Conservation (phyloP, 2,797 vertebrate species). For the Parambassis ranga region DNA sequence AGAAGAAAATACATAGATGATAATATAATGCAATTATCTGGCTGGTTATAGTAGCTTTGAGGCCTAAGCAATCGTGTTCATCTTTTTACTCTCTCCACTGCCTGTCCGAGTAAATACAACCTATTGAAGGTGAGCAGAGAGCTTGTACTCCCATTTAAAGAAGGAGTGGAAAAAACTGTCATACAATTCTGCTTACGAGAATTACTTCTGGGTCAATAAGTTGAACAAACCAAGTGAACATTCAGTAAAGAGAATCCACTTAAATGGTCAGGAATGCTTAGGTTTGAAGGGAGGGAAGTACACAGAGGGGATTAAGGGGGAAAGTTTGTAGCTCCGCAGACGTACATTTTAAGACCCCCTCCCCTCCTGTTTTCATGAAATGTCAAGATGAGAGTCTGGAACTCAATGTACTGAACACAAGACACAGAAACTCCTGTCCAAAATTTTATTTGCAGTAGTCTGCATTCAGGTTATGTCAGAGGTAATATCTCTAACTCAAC, state of each 20-base stretch:
- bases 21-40: background rate
- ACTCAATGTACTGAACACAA: background rate
- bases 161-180: constrained; percentile 15
- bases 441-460: background rate
- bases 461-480: background rate
- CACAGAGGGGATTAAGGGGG: constrained; percentile 8
- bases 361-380: constrained; percentile 26
- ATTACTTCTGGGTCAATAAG: constrained; percentile 52
- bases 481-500: constrained; percentile 1
- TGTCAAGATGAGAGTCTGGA: background rate
- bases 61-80: background rate
- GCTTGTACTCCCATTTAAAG: constrained; percentile 15
- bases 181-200: constrained; percentile 48
- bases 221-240: constrained; percentile 60
- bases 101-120: constrained; percentile 39
- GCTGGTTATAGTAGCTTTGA: background rate
- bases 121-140: constrained; percentile 20
- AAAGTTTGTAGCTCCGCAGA: constrained; percentile 16
- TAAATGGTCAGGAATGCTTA: constrained; percentile 58
- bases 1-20: no score
- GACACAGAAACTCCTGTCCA: background rate
- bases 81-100: background rate
- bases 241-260: constrained; percentile 48
- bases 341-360: background rate
- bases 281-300: constrained; percentile 47